These are phyloP conservation scores for Drosophila bunnanda DNA, from an alignment of 2,888 invertebrate genomes.

Conservation along the genomic window DNA sequence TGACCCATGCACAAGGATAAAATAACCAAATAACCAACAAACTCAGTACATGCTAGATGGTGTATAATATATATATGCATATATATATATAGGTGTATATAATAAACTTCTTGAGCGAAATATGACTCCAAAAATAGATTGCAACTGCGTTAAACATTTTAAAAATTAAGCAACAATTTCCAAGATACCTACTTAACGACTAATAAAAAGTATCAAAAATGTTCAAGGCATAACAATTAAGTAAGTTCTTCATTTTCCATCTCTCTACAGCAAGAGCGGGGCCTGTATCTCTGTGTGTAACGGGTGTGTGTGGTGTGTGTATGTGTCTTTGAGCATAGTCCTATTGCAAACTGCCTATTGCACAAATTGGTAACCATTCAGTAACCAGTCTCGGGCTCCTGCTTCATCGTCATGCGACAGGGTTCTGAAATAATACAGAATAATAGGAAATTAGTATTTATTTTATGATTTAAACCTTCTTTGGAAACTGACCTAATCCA, in stretches of 20 bases:
- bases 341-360: conserved; percentile 47
- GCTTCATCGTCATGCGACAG: conserved; percentile 84
- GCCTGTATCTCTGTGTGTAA: conserved; percentile 45
- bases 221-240: conserved; percentile 74
- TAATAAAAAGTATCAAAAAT: conserved; percentile 69
- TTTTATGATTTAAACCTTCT: background rate
- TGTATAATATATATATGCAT: conserved; percentile 34
- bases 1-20: conserved; percentile 30
- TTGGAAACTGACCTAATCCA: conserved; percentile 67
- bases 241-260: conserved; percentile 58
- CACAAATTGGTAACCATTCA: conserved; percentile 56
- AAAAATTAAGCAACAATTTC: conserved; percentile 78
- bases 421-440: conserved; percentile 61
- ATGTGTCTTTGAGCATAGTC: conserved; percentile 9
- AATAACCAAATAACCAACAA: conserved; percentile 51
- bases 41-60: conserved; percentile 43
- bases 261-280: conserved; percentile 55
- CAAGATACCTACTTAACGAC: conserved; percentile 73
- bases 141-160: conserved; percentile 65
- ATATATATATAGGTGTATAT: conserved; percentile 36
- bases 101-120: conserved; percentile 64
- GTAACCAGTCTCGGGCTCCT: conserved; percentile 84
- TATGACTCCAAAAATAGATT: conserved; percentile 62
- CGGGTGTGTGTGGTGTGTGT: conserved; percentile 25
- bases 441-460: background rate